Conservation (phyloP, 2,113 vertebrate species). For the Trinectes maculatus region DNA sequence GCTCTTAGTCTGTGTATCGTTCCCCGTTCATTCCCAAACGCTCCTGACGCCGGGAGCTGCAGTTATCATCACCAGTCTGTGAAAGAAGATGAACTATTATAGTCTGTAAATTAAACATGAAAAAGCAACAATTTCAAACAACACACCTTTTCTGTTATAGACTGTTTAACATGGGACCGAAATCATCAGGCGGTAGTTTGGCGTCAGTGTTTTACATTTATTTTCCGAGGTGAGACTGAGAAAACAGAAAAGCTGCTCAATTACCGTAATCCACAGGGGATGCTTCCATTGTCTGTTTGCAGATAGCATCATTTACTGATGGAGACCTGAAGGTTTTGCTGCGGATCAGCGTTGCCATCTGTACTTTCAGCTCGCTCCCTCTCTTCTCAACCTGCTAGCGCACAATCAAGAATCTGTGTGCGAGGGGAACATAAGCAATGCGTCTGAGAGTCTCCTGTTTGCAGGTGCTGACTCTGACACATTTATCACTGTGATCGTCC, state of each 20-base stretch:
- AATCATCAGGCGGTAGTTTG: neutral
- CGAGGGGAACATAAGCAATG: too few species aligned
- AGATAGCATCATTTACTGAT: conserved; percentile 18
- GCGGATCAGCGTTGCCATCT: conserved; percentile 10
- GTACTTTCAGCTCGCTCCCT: conserved; percentile 6
- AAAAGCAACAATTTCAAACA: neutral
- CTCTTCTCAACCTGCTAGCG: conserved; percentile 4
- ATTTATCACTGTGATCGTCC: conserved; percentile 51
- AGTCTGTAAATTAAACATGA: neutral
- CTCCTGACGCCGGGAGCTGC: neutral
- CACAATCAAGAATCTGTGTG: conserved; percentile 14
- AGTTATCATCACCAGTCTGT: neutral
- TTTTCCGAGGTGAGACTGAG: neutral
- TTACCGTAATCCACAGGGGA: neutral
- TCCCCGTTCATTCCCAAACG: too few species aligned
- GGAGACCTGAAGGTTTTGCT: conserved; percentile 1
- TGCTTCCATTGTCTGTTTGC: neutral
- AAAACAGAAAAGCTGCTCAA: neutral
- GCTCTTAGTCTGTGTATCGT: too few species aligned
- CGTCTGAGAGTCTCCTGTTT: conserved; percentile 43
- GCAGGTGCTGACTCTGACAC: conserved; percentile 37
- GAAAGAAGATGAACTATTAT: neutral
- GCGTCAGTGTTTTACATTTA: neutral
- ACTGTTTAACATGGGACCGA: neutral
- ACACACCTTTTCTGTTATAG: neutral